Conservation (phyloP, 2,888 invertebrate genomes). For the Xanthia icteritia region DNA sequence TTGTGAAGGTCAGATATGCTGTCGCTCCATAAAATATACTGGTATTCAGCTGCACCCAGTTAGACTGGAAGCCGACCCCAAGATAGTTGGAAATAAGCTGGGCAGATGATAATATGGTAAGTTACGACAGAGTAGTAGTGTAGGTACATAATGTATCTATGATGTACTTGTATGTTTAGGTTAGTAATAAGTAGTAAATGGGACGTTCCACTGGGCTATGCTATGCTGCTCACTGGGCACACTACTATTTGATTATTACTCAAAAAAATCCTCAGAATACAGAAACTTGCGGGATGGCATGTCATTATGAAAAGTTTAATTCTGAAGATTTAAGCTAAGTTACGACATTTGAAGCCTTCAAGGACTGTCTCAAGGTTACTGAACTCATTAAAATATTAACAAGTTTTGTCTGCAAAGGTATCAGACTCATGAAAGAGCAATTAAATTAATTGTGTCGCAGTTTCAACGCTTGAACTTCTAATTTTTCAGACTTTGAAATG, state of each 20-base stretch:
- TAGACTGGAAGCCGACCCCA: not conserved
- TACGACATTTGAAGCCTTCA: not conserved
- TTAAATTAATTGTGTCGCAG: slow-evolving; percentile 39
- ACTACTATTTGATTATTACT: slow-evolving; percentile 21
- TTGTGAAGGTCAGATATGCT: not conserved
- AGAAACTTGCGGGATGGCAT: not conserved
- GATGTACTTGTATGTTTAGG: not conserved
- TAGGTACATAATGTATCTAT: not conserved
- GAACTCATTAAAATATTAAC: slow-evolving; percentile 55
- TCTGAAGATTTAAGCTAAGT: slow-evolving; percentile 6
- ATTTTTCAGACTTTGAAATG: slow-evolving; percentile 39
- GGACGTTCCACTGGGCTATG: slow-evolving; percentile 9
- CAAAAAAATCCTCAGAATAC: slow-evolving; percentile 13
- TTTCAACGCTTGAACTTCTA: slow-evolving; percentile 20
- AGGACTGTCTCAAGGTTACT: slow-evolving; percentile 37
- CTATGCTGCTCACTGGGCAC: slow-evolving; percentile 16
- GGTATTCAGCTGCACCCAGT: not conserved
- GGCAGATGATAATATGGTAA: not conserved
- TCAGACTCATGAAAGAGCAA: slow-evolving; percentile 34
- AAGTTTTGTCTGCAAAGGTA: slow-evolving; percentile 49
- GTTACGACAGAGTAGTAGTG: not conserved
- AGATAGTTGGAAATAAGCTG: not conserved
- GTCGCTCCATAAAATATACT: not conserved
- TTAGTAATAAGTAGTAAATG: slow-evolving; percentile 23
- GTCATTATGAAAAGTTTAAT: slow-evolving; percentile 26